Evolutionary conservation across 2,888 invertebrate species (phyloP), one percentile per base, ranked within the genome.

Genomic region (Tigriopus californicus): DNA sequence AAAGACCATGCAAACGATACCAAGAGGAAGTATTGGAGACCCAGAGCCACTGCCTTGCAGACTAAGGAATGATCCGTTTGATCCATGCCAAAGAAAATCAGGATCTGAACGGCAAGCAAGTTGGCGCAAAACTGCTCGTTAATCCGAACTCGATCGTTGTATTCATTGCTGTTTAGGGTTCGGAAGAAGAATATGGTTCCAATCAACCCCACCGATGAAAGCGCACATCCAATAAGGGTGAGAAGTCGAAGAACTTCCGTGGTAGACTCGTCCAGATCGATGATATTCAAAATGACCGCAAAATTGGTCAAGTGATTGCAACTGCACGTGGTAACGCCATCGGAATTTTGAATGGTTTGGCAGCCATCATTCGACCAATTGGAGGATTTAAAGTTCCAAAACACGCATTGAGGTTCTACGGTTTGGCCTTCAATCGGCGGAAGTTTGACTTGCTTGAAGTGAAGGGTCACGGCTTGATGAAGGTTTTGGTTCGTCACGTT

Each of bases 51-150:
- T 62, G 90, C 78, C 47, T 89, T 85, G 71, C 92, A 92, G 64
- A 87, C 75, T 63, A 88, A 79, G 67, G 80, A 79, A 70, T 85
- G 80, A 70, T 85, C 81, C 20, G 88, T 90, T 74, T 88, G 84
- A 68, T 83, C 82, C 67, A 94, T 88, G 62, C 94, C 94, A 65
- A 82, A 79, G 67, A 95, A 77, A 74, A 95, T 92, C 61, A 94
- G 76, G 62, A 90, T 75, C 74, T 95, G 92, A 25, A 90, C 92
- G 66, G 91, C 77, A 65, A 94, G 77, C 60, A 95, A 78, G 68
- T 91, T 92, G 62, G 85, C 76, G 74, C 92, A 92, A 64, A 97
- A 78, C 75, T 95, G 92, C 75, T 90, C 90, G 77, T 95, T 94
- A 70, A 97, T 95, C 53, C 91, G 83, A 61, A 88, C 89, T 63